These are phyloP conservation scores for Rhodeus uyekii DNA, from an alignment of 2,797 vertebrate genomes.

Conservation along the genomic window DNA sequence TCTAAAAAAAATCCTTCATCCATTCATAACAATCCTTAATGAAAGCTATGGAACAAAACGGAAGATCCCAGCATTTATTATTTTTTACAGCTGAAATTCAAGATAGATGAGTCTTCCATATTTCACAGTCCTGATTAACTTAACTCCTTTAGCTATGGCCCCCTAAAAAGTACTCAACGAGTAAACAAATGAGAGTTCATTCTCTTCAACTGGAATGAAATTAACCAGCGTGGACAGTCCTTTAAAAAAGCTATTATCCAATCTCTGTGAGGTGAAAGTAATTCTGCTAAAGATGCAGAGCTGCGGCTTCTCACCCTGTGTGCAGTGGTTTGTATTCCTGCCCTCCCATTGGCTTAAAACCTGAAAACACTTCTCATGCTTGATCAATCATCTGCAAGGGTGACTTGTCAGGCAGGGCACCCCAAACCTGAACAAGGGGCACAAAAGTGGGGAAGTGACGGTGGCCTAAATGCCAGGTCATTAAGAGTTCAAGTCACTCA, in stretches of 20 bases:
- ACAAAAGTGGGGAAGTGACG: constrained; percentile 50
- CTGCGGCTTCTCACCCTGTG: constrained; percentile 74
- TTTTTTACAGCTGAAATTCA: background rate
- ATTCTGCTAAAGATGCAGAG: constrained; percentile 73
- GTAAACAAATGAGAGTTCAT: constrained; percentile 53
- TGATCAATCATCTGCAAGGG: constrained; percentile 76
- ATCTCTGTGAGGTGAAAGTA: constrained; percentile 78
- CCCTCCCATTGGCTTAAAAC: constrained; percentile 64
- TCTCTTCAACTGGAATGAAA: constrained; percentile 71
- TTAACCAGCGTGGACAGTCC: constrained; percentile 69
- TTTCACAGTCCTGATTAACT: constrained; percentile 8
- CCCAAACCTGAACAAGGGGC: constrained; percentile 30
- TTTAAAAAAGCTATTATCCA: constrained; percentile 76
- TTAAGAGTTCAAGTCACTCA: constrained; percentile 52
- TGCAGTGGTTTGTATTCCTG: constrained; percentile 71
- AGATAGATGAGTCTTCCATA: background rate
- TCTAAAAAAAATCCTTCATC: background rate
- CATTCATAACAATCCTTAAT: background rate
- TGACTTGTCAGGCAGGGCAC: constrained; percentile 18
- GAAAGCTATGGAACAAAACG: background rate
- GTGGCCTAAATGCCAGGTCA: constrained; percentile 61
- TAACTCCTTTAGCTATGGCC: background rate
- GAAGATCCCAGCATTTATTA: background rate
- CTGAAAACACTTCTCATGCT: constrained; percentile 72
- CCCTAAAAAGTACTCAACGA: constrained; percentile 5